phyloP scores from a whole-genome alignment of 1,140 invertebrate genomes.

The Eurytemora carolleeae region DNA sequence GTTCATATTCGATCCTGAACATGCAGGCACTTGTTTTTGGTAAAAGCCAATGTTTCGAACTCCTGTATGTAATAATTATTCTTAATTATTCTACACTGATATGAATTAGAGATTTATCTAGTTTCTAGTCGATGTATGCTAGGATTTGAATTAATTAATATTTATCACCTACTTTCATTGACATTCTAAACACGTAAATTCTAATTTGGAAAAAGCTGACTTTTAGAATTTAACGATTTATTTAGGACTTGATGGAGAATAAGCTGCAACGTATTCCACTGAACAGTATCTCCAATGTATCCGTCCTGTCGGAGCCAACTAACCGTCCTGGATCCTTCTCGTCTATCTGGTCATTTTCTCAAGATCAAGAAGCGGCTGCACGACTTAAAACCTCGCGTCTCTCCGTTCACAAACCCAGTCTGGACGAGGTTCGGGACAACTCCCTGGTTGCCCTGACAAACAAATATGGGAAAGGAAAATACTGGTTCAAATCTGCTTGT shows the following conservation, averaged over 20 bases:
- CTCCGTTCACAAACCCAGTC: neutral
- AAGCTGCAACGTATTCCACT: neutral
- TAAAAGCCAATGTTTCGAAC: neutral
- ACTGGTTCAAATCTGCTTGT: neutral
- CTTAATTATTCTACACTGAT: neutral
- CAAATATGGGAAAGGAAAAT: neutral
- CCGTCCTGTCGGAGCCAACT: neutral
- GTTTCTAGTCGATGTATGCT: too few species aligned
- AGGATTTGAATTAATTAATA: too few species aligned
- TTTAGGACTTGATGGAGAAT: neutral
- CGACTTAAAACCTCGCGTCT: neutral
- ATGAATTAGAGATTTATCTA: neutral
- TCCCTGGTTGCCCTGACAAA: neutral
- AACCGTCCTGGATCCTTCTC: neutral
- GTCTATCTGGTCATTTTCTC: neutral
- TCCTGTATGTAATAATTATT: neutral
- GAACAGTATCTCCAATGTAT: neutral
- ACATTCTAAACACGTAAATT: too few species aligned
- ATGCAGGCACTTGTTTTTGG: too few species aligned
- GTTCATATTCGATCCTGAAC: too few species aligned
- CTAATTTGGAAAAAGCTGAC: too few species aligned
- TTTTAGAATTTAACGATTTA: neutral
- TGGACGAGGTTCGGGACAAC: neutral
- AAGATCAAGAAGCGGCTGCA: neutral
- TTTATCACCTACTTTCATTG: too few species aligned